A percentile compares a stretch with the other conserved stretches of the same genome.
phyloP scores from a whole-genome alignment of 2,113 vertebrate genomes.

The Coptodon rendalli region DNA sequence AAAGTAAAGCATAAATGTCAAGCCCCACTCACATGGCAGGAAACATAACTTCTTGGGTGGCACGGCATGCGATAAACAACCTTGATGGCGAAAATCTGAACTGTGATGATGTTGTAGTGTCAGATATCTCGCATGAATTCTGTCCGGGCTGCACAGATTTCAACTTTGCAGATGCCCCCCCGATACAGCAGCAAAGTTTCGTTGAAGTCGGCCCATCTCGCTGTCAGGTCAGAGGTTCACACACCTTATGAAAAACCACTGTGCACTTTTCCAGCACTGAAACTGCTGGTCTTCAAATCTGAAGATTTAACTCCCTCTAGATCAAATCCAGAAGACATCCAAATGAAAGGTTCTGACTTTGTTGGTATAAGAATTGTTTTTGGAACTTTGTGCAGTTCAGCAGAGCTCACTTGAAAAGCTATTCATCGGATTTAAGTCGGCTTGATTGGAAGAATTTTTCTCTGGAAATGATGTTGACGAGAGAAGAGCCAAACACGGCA shows the following conservation, averaged over 20 bases:
- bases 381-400: not conserved
- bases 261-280: not conserved
- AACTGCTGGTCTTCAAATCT: not conserved
- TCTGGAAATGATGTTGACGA: not conserved
- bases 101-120: constrained; percentile 24
- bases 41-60: constrained; percentile 55
- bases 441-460: constrained; percentile 15
- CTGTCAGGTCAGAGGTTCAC: constrained; percentile 30
- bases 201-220: not conserved
- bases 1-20: constrained; percentile 51
- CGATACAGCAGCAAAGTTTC: constrained; percentile 18
- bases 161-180: not conserved
- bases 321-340: not conserved
- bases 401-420: not conserved
- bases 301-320: not conserved
- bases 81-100: constrained; percentile 33
- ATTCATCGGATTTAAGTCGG: not conserved
- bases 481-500: not conserved
- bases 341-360: not conserved
- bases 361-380: not conserved
- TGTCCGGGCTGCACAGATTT: not conserved
- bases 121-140: constrained; percentile 21
- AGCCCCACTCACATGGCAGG: constrained; percentile 20
- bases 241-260: constrained; percentile 13
- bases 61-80: constrained; percentile 44